Percentiles rank a stretch among this genome's conserved stretches.
phyloP scores from a whole-genome alignment of 2,888 invertebrate genomes.

The Apeira syringaria region DNA sequence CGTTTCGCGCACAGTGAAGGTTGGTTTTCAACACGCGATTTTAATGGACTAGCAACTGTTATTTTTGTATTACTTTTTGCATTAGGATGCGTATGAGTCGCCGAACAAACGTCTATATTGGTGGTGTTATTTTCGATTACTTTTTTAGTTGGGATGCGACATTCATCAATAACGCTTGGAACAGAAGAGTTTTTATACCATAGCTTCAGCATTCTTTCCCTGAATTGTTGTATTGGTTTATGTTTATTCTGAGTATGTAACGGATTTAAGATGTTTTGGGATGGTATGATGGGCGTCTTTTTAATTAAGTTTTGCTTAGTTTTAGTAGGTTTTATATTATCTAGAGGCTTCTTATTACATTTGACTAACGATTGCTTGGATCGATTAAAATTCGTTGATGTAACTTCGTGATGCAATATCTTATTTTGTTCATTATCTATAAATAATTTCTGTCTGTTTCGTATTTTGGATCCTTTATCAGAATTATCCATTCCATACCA shows the following conservation, averaged over 20 bases:
- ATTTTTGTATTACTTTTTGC: not conserved
- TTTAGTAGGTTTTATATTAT: slow-evolving; percentile 5
- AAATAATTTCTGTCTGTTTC: not conserved
- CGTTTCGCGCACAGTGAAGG: slow-evolving; percentile 15
- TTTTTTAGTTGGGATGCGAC: slow-evolving; percentile 17
- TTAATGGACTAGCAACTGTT: not conserved
- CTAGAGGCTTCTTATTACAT: not conserved
- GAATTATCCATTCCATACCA: slow-evolving; percentile 40
- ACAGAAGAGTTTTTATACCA: slow-evolving; percentile 50
- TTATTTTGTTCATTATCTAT: slow-evolving; percentile 7
- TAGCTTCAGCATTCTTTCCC: slow-evolving; percentile 59
- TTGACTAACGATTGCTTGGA: slow-evolving; percentile 3
- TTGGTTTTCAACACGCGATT: not conserved
- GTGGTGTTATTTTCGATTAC: slow-evolving; percentile 3
- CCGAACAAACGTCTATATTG: not conserved
- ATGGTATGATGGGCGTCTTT: slow-evolving; percentile 8
- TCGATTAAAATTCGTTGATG: slow-evolving; percentile 5
- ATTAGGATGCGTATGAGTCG: not conserved
- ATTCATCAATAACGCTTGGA: slow-evolving; percentile 21
- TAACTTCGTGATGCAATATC: slow-evolving; percentile 5
- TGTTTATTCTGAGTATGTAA: slow-evolving; percentile 25
- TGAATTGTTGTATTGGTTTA: slow-evolving; percentile 48
- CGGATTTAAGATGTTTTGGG: slow-evolving; percentile 26
- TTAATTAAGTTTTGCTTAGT: slow-evolving; percentile 22
- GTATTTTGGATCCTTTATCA: not conserved